These are phyloP conservation scores for Spongia lamella DNA, from an alignment of 37 sponge, comb jelly and placozoan genomes.

Conservation along the genomic window DNA sequence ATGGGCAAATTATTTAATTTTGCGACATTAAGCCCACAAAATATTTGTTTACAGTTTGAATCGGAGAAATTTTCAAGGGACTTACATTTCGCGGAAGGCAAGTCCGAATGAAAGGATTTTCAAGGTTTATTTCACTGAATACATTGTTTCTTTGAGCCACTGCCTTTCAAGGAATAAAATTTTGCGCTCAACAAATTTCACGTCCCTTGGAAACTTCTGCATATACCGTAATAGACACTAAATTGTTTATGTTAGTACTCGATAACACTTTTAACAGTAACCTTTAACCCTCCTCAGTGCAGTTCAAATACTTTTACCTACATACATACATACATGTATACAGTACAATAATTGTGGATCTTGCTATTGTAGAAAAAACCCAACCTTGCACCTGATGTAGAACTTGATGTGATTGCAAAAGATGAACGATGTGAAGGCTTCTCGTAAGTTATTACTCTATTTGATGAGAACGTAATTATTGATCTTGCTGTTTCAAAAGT, in stretches of 20 bases:
- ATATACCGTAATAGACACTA: no score
- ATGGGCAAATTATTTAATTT: background rate
- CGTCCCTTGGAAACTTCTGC: background rate
- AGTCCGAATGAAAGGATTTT: no score
- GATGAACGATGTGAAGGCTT: constrained; percentile 49
- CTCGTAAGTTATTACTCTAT: constrained; percentile 52
- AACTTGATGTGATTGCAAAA: constrained; percentile 44
- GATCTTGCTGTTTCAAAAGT: constrained; percentile 26
- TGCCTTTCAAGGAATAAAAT: no score
- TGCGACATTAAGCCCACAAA: background rate
- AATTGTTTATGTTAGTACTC: no score
- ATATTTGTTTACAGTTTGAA: background rate
- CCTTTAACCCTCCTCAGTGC: no score
- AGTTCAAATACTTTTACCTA: no score
- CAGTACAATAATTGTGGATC: background rate
- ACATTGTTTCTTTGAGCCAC: no score
- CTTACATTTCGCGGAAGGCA: no score
- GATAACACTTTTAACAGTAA: no score
- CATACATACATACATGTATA: background rate
- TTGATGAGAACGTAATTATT: background rate
- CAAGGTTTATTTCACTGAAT: no score
- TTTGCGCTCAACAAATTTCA: no score
- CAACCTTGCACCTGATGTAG: constrained; percentile 54
- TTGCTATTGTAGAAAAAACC: constrained; percentile 46
- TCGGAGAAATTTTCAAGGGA: no score